Evolutionary conservation across 2,113 vertebrate genomes (phyloP), one percentile per base, ranked within the genome.

Genomic region (Telmatochromis brichardi): DNA sequence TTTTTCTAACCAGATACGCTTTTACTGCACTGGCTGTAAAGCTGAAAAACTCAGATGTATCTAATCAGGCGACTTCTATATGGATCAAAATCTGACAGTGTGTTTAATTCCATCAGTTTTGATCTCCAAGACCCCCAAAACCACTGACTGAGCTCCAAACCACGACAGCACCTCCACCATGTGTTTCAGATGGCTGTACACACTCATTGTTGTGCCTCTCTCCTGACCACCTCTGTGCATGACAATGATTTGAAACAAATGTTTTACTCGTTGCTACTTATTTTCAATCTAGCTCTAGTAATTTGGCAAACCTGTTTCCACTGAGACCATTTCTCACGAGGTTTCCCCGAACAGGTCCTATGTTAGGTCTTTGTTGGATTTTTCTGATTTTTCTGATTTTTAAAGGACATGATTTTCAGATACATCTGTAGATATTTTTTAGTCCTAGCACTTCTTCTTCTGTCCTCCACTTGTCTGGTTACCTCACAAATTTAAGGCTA

Each of bases 351-450:
- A 63, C 0, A 35, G 58, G 58, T 63, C 4, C 9, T 35, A 35
- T 63, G 28, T 7, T 63, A 35, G 17, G 31, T 19, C 15, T n/a
- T 35, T 35, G 31, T 0, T 63, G 31, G 58, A 63, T 35, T 63
- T 63, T 63, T 63, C 21, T 21, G 21, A 2, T 35, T 63, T 63
- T 63, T 19, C 31, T n/a, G 2, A 35, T 63, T 35, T 35, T n/a
- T 63, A 63, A 63, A 63, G 31, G 31, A 63, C 58, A n/a, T 11
- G 17, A 35, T 7, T 63, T 63, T n/a, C 58, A 63, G 58, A 63
- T 63, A 63, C 58, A 63, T 35, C 58, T 63, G 58, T 63, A 63
- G 58, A 63, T 35, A n/a, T 63, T 35, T n/a, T 63, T 63, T 63
- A 35, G 17, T 63, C 31, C 17, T 63, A n/a, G 17, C 31, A 63